These are phyloP conservation scores for Eulithis testata DNA, from an alignment of 2,888 invertebrate species.

Conservation along the genomic window DNA sequence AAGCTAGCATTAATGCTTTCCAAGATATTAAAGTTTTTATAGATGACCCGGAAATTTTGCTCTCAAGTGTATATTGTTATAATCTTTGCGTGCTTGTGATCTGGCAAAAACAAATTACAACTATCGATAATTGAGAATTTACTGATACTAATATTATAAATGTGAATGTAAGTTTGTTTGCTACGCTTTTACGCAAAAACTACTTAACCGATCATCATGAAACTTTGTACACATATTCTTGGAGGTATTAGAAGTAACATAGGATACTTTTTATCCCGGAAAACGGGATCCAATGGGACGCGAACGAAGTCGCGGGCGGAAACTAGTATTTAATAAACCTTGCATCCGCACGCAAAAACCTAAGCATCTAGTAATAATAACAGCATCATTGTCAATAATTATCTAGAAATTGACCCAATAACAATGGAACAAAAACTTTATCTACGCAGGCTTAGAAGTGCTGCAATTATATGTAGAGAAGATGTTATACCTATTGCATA, in stretches of 20 bases:
- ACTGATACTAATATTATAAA: too few relatives aligned
- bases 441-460: not conserved
- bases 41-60: too few relatives aligned
- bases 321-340: slow-evolving; percentile 10
- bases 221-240: too few relatives aligned
- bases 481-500: slow-evolving; percentile 1
- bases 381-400: slow-evolving; percentile 28
- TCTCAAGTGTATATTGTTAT: not conserved
- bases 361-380: slow-evolving; percentile 10
- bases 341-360: slow-evolving; percentile 20
- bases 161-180: too few relatives aligned
- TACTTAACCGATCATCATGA: too few relatives aligned
- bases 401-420: slow-evolving; percentile 24
- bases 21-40: too few relatives aligned
- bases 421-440: slow-evolving; percentile 23
- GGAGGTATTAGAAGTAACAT: too few relatives aligned
- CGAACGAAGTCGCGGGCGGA: too few relatives aligned
- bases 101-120: slow-evolving; percentile 21
- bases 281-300: too few relatives aligned
- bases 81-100: slow-evolving; percentile 17
- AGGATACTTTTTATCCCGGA: too few relatives aligned
- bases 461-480: slow-evolving; percentile 2
- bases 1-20: too few relatives aligned
- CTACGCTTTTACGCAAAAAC: too few relatives aligned
- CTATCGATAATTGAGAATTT: slow-evolving; percentile 19